A percentile compares a stretch with the other conserved stretches of the same genome.
Evolutionary conservation across 2,797 vertebrate genomes (phyloP).

Genomic region (Huso huso): DNA sequence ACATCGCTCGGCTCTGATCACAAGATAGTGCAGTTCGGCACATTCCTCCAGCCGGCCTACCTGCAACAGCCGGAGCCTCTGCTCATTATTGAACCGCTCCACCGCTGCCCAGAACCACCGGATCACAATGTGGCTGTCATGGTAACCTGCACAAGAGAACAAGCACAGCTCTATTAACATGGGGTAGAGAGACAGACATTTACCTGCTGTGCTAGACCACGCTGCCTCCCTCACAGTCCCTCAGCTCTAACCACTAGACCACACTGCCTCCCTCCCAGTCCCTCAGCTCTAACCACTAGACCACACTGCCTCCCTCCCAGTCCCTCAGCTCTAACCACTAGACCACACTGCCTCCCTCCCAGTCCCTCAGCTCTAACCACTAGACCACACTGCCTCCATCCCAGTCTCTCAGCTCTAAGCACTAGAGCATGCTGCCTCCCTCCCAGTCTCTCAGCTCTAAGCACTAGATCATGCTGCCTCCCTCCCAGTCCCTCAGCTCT

Average conservation of each 20-base stretch:
- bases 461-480: not conserved
- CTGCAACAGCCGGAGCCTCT: slow-evolving; percentile 89
- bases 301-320: not conserved
- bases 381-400: too few species aligned
- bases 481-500: not conserved
- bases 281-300: not conserved
- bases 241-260: not conserved
- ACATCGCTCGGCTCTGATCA: not conserved
- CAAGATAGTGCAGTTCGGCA: not conserved
- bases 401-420: too few species aligned
- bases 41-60: slow-evolving; percentile 39
- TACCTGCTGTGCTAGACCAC: too few species aligned
- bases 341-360: not conserved
- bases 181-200: too few species aligned
- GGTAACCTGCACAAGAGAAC: slow-evolving; percentile 70
- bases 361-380: too few species aligned
- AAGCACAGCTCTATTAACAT: not conserved
- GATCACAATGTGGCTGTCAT: slow-evolving; percentile 97
- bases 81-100: slow-evolving; percentile 97
- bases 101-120: slow-evolving; percentile 98
- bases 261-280: not conserved
- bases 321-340: not conserved
- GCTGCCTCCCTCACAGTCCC: too few species aligned
- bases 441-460: not conserved
- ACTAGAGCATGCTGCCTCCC: not conserved